Conservation (phyloP, 2,797 vertebrate species). For the Paedocypris micromegethes region DNA sequence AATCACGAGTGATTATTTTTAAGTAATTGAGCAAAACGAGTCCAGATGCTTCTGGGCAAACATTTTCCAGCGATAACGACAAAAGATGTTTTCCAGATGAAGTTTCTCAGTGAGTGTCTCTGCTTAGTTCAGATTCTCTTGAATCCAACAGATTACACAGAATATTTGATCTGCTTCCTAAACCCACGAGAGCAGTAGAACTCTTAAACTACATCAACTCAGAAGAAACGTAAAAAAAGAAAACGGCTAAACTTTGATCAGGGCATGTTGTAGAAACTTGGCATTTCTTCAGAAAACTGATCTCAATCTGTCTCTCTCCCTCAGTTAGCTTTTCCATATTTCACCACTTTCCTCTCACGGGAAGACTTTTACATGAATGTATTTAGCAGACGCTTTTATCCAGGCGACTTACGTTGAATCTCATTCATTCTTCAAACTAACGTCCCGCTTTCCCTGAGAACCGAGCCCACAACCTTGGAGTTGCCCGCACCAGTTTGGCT, state of each 20-base stretch:
- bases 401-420: too few species aligned
- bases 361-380: too few species aligned
- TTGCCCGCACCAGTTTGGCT: too few species aligned
- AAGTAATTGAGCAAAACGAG: not conserved
- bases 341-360: slow-evolving; percentile 1
- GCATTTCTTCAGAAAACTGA: slow-evolving; percentile 21
- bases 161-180: slow-evolving; percentile 62
- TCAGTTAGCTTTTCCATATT: not conserved
- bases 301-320: slow-evolving; percentile 7
- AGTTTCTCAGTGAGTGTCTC: slow-evolving; percentile 47
- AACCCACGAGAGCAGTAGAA: slow-evolving; percentile 53
- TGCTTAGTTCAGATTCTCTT: slow-evolving; percentile 47
- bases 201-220: slow-evolving; percentile 53
- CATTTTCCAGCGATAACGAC: slow-evolving; percentile 9
- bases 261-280: slow-evolving; percentile 43
- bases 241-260: slow-evolving; percentile 55
- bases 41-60: slow-evolving; percentile 9
- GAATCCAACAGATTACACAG: slow-evolving; percentile 62
- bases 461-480: too few species aligned
- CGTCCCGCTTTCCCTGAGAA: too few species aligned
- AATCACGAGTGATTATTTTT: too few species aligned
- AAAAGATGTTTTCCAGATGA: slow-evolving; percentile 6
- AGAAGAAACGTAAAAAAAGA: slow-evolving; percentile 42
- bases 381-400: too few species aligned
- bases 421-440: too few species aligned